Percentiles rank a stretch among this genome's conserved stretches.
phyloP scores from a whole-genome alignment of 2,113 vertebrate genomes.

The Neodontobutis hainanensis region DNA sequence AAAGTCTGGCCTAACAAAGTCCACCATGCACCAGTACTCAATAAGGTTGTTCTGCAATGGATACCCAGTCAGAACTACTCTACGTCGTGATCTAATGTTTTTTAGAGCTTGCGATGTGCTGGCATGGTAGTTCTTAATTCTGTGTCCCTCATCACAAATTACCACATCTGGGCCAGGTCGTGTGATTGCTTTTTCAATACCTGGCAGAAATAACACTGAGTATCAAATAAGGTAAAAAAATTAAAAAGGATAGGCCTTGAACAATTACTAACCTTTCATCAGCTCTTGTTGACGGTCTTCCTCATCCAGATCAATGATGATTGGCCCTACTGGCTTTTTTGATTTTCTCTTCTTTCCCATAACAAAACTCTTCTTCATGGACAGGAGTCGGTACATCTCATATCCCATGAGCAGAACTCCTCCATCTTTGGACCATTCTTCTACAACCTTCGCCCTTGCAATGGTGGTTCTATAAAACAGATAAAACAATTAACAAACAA shows the following conservation, averaged over 20 bases:
- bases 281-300: constrained; percentile 97
- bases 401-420: constrained; percentile 98
- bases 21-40: constrained; percentile 99
- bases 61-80: constrained; percentile 95
- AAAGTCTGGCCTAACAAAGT: constrained; percentile 97
- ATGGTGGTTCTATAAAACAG: constrained; percentile 83
- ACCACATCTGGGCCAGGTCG: constrained; percentile 96
- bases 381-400: constrained; percentile 98
- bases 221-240: not conserved
- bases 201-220: constrained; percentile 62
- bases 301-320: constrained; percentile 98
- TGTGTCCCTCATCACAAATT: constrained; percentile 97
- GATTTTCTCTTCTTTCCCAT: constrained; percentile 95
- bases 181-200: constrained; percentile 92
- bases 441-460: constrained; percentile 94
- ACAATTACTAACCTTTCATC: constrained; percentile 85
- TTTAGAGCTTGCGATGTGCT: constrained; percentile 98
- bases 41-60: constrained; percentile 98
- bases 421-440: constrained; percentile 91
- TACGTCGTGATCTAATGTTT: constrained; percentile 93
- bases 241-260: not conserved
- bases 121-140: constrained; percentile 98
- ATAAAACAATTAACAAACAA: constrained; percentile 7
- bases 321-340: constrained; percentile 93
- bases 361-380: constrained; percentile 97